These are phyloP conservation scores for Hestina assimilis DNA, from an alignment of 1,140 invertebrate genomes.

Conservation along the genomic window DNA sequence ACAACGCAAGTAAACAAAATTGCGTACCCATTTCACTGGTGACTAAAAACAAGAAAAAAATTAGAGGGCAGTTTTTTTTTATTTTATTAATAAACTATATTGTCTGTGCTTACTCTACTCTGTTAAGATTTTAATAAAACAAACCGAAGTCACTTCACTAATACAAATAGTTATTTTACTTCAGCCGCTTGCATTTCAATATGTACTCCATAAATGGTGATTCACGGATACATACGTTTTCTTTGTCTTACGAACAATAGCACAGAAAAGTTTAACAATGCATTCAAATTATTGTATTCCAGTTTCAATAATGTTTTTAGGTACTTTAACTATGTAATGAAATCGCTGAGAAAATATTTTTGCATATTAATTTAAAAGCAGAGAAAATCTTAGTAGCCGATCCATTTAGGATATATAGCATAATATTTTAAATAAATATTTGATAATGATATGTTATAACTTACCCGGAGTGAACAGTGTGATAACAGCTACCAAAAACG, in stretches of 20 bases:
- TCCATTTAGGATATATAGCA: too few relatives aligned
- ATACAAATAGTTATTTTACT: conserved; percentile 10
- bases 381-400: too few relatives aligned
- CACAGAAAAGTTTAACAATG: conserved; percentile 18
- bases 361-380: too few relatives aligned
- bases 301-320: conserved; percentile 10
- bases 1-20: too few relatives aligned
- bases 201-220: conserved; percentile 29
- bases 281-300: conserved; percentile 5
- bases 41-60: too few relatives aligned
- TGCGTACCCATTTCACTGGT: too few relatives aligned
- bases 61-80: too few relatives aligned
- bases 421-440: too few relatives aligned
- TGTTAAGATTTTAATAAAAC: conserved; percentile 1
- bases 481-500: conserved; percentile 45
- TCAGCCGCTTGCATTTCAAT: conserved; percentile 19
- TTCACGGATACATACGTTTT: conserved; percentile 25
- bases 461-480: conserved; percentile 60
- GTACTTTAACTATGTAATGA: too few relatives aligned
- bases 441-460: too few relatives aligned
- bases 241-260: conserved; percentile 37
- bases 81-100: too few relatives aligned
- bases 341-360: too few relatives aligned
- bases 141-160: conserved; percentile 17
- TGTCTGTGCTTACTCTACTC: background rate